Evolutionary conservation across 2,888 invertebrate species (phyloP), one percentile per base, ranked within the genome.

Genomic region (Drosophila infuscata): DNA sequence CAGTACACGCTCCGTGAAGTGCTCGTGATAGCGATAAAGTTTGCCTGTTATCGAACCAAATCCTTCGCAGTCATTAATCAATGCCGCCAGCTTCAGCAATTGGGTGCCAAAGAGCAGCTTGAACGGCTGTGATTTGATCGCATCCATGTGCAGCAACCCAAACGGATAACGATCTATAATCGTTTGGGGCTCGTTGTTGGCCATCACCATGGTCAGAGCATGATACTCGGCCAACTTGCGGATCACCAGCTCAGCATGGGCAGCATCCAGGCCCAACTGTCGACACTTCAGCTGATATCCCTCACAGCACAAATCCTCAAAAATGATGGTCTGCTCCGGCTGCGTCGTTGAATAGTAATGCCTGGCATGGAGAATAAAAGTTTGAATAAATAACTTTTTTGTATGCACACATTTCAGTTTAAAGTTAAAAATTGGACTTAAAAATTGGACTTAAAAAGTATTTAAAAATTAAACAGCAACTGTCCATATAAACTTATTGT

Each of bases 211-310:
- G 0, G 95, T 94, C 7, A 93, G 91, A 0, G 94, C 95, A 83
- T 95, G 95, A 80, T 94, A 94, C 70, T 92, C 92, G 0, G 94
- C 95, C 74, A 95, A 76, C 83, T 94, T 94, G 52, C 92, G 91
- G 62, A 95, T 86, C 1, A 94, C 94, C 59, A 94, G 66, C 36
- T 90, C 74, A 15, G 93, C 92, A 81, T 95, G 95, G 0, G 91
- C 85, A 56, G 93, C 90, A 88, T 95, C 94, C 43, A 95, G 91
- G 25, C 95, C 95, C 58, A 90, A 66, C 73, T 94, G 93, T 38
- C 95, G 93, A 70, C 94, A 93, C 15, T 94, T 93, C 91, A 95
- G 93, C 38, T 93, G 92, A 77, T 93, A 95, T 3, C 94, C 95
- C 49, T 92, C 80, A 8, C 92, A 89, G 15, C 93, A 93, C 12